Base-by-base conservation (phyloP, 2,888 invertebrate genomes). In the Ochropleura plecta region DNA sequence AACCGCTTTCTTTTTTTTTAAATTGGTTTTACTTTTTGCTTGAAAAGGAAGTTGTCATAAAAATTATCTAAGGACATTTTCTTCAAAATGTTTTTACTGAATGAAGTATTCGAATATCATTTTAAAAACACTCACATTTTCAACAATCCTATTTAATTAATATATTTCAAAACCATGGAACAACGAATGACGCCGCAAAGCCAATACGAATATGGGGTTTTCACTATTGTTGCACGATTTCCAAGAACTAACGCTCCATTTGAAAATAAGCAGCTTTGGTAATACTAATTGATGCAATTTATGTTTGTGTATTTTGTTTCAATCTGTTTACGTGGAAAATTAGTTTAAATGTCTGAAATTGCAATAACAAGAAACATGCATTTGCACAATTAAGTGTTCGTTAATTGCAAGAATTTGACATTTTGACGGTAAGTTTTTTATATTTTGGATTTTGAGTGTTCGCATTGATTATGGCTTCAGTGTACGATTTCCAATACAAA, bases 21-120 rank as follows among this genome's bases (percentile, higher is more conserved):
- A 81, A 84, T 76, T 40, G 18, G 44, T n/a, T 76, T 49, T 44
- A 20, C 10, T 20, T 70, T 78, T 65, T 63, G 64, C 76, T 69
- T 73, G 42, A 14, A 44, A 67, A 62, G 49, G 75, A 48, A 18
- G 3, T 48, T 48, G 1, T 46, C 20, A 4, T 30, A 44, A 10
- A 30, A 20, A 3, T 12, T 64, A 8, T 44, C 14, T 14, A 44
- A 44, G 16, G 16, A 3, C 3, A 12, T 18, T 71, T 53, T 30
- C 30, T 60, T 20, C 0, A 8, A 16, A 30, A 57, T 5, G 1
- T 9, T 46, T 44, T 55, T 12, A 9, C 3, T n/a, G 49, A 55
- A 68, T 18, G 5, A 55, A 76, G 49, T 60, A 63, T 64, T 65
- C 5, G 7, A 12, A 44, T 68, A 49, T 51, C 40, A 40, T 5